A percentile compares a stretch with the other conserved stretches of the same genome.
Evolutionary conservation across 1,140 invertebrate genomes (phyloP).

Genomic region (Drosophila trapezifrons): DNA sequence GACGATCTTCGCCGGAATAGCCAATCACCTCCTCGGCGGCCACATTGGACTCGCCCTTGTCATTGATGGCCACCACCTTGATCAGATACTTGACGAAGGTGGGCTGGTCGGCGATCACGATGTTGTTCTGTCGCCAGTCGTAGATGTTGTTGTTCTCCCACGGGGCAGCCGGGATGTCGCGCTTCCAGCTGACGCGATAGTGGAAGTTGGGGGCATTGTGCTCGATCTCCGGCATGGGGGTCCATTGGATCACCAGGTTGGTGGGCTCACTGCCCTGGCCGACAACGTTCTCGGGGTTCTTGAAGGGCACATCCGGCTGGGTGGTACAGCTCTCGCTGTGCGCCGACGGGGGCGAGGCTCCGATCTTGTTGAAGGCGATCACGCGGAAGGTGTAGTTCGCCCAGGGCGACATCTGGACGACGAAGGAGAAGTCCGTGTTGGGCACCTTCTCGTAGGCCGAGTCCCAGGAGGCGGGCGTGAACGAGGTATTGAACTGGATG

Average conservation of each 20-base stretch:
- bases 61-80: conserved; percentile 96
- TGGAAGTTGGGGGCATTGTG: conserved; percentile 97
- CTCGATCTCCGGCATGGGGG: conserved; percentile 97
- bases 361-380: conserved; percentile 96
- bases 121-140: conserved; percentile 89
- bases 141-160: conserved; percentile 91
- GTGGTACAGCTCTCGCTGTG: conserved; percentile 94
- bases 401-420: conserved; percentile 93
- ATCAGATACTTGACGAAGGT: conserved; percentile 96
- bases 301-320: conserved; percentile 93
- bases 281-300: conserved; percentile 97
- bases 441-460: conserved; percentile 90
- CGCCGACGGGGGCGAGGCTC: conserved; percentile 92
- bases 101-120: conserved; percentile 92
- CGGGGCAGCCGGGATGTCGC: conserved; percentile 89
- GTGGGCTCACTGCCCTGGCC: conserved; percentile 94
- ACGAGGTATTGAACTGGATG: conserved; percentile 97
- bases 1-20: conserved; percentile 97
- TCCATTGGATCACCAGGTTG: conserved; percentile 98
- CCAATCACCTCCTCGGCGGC: conserved; percentile 93
- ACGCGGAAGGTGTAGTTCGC: conserved; percentile 98
- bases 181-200: conserved; percentile 95
- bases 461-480: conserved; percentile 97
- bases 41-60: conserved; percentile 93
- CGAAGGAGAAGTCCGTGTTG: conserved; percentile 91